Evolutionary conservation across 1,140 invertebrate genomes (phyloP).

Genomic region (Archivesica marissinica): DNA sequence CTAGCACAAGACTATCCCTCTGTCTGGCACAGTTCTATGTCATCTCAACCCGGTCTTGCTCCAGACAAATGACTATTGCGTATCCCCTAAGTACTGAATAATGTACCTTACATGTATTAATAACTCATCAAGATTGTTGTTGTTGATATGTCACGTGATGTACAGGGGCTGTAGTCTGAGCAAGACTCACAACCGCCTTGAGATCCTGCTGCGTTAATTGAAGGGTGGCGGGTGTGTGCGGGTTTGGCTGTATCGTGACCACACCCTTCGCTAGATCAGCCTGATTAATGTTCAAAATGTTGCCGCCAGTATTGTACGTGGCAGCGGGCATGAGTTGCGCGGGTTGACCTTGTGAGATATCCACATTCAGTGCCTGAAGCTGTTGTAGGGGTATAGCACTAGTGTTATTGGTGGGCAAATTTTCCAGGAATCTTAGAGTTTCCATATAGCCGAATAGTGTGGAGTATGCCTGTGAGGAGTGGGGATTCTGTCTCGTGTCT

Average conservation of each 20-base stretch:
- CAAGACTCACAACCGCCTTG: constrained; percentile 41
- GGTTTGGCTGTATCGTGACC: constrained; percentile 40
- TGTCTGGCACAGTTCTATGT: no score
- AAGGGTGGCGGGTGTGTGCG: constrained; percentile 17
- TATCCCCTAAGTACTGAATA: not conserved
- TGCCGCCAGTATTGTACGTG: constrained; percentile 5
- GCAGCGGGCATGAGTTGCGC: constrained; percentile 36
- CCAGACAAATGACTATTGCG: no score
- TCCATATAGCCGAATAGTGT: constrained; percentile 72
- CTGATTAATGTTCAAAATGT: constrained; percentile 49
- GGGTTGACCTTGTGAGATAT: constrained; percentile 38
- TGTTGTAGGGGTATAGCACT: constrained; percentile 50
- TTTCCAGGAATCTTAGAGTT: constrained; percentile 69
- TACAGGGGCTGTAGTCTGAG: constrained; percentile 43
- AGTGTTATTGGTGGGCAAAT: constrained; percentile 68
- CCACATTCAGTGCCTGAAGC: constrained; percentile 53
- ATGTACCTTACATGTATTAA: not conserved
- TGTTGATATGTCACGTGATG: constrained; percentile 47
- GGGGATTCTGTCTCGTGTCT: constrained; percentile 33
- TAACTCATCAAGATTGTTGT: constrained; percentile 9
- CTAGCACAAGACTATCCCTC: no score
- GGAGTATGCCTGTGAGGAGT: constrained; percentile 68
- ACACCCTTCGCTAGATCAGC: constrained; percentile 47
- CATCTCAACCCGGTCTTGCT: no score
- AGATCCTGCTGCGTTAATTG: constrained; percentile 50